phyloP scores from a whole-genome alignment of 2,113 vertebrate species.

The Pelodiscus sinensis region DNA sequence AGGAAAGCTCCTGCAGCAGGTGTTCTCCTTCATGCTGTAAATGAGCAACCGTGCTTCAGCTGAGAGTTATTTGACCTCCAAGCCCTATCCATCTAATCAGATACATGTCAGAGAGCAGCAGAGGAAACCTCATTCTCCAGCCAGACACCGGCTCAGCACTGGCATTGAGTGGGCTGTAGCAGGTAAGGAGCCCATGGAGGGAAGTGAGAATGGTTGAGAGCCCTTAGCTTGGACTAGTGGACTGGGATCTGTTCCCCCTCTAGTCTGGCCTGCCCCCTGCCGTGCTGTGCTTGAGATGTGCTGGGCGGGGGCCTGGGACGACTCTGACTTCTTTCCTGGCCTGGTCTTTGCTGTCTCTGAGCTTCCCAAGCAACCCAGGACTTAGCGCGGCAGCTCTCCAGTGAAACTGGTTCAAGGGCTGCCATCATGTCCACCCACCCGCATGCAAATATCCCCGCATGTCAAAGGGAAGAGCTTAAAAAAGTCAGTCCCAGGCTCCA shows the following conservation, averaged over 20 bases:
- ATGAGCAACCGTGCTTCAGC: not conserved
- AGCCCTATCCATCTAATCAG: not conserved
- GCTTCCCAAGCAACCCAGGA: not conserved
- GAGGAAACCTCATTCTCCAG: not conserved
- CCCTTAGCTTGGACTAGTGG: not conserved
- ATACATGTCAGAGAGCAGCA: not conserved
- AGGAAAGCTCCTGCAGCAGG: not conserved
- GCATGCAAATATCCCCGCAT: conserved; percentile 67
- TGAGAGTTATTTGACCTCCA: not conserved
- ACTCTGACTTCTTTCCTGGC: not conserved
- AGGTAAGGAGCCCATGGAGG: not conserved
- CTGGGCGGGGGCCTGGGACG: not conserved
- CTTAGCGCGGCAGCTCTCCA: conserved; percentile 55
- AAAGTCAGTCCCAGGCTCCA: not conserved
- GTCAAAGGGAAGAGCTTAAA: conserved; percentile 39
- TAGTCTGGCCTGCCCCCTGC: not conserved
- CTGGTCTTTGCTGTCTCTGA: accelerated
- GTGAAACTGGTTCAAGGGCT: conserved; percentile 63
- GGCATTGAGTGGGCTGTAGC: not conserved
- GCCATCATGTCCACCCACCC: conserved; percentile 41
- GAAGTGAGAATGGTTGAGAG: not conserved
- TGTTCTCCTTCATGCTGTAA: not conserved
- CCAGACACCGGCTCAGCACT: not conserved
- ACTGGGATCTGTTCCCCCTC: not conserved
- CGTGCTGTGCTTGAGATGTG: not conserved